phyloP scores from a whole-genome alignment of 2,888 invertebrate species.

The Lagria hirta region DNA sequence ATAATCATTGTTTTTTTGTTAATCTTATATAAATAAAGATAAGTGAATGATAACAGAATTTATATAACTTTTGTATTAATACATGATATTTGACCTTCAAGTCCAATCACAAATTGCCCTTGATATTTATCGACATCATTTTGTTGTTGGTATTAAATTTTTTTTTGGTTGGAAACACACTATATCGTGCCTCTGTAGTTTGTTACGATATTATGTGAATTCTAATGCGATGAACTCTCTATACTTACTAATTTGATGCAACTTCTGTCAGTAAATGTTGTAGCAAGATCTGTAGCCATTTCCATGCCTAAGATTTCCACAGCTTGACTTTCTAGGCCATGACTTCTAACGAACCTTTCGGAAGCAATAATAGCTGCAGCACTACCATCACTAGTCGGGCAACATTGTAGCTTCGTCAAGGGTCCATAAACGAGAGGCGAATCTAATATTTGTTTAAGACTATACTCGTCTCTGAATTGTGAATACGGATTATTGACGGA shows the following conservation, averaged over 20 bases:
- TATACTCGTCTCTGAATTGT: slow-evolving; percentile 91
- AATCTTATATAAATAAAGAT: slow-evolving; percentile 3
- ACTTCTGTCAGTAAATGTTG: slow-evolving; percentile 80
- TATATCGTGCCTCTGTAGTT: too few species aligned
- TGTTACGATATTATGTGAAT: too few species aligned
- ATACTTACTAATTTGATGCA: slow-evolving; percentile 70
- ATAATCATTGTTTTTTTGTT: slow-evolving; percentile 2
- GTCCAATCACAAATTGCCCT: too few species aligned
- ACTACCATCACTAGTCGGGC: slow-evolving; percentile 98
- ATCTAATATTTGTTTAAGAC: slow-evolving; percentile 84
- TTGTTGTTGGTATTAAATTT: too few species aligned
- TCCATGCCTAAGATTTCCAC: slow-evolving; percentile 97
- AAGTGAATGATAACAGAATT: not conserved
- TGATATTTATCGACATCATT: too few species aligned
- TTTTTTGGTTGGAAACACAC: too few species aligned
- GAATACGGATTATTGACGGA: slow-evolving; percentile 96
- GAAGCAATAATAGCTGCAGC: slow-evolving; percentile 91
- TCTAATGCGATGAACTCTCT: too few species aligned
- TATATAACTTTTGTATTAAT: not conserved
- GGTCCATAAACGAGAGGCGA: slow-evolving; percentile 90
- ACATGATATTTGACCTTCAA: too few species aligned
- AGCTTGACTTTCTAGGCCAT: slow-evolving; percentile 81
- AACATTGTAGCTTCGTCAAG: slow-evolving; percentile 94
- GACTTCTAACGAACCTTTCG: slow-evolving; percentile 83
- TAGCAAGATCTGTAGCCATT: slow-evolving; percentile 90